Conservation (phyloP, 2,888 invertebrate genomes). For the Eubasilissa splendida region DNA sequence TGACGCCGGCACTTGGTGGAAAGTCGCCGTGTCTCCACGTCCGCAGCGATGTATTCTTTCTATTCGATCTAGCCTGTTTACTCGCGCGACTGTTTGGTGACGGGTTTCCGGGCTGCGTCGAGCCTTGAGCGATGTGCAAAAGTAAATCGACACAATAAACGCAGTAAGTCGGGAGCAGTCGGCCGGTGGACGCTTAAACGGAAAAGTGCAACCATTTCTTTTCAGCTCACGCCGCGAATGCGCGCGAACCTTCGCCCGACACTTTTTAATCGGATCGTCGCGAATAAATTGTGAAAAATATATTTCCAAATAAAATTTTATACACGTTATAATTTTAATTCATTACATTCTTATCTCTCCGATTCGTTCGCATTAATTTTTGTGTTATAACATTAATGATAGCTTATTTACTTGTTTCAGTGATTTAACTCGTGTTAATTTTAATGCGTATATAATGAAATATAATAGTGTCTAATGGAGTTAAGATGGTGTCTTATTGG, state of each 20-base stretch:
- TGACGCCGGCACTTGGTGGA: background rate
- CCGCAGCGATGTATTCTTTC: background rate
- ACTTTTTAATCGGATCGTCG: background rate
- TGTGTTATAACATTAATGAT: too few species aligned
- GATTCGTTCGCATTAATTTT: too few species aligned
- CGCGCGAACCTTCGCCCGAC: background rate
- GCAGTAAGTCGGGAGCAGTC: slow-evolving; percentile 23
- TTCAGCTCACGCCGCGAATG: background rate
- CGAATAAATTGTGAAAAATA: background rate
- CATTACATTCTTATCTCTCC: too few species aligned
- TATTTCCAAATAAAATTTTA: background rate
- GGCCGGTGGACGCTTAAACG: slow-evolving; percentile 11
- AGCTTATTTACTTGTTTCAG: too few species aligned
- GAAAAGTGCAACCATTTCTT: slow-evolving; percentile 15
- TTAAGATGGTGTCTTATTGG: slow-evolving; percentile 6
- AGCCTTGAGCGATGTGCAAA: slow-evolving; percentile 22
- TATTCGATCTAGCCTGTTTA: slow-evolving; percentile 8
- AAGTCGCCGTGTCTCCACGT: background rate
- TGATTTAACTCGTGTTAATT: background rate
- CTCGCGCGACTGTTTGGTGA: background rate
- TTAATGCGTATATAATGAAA: background rate
- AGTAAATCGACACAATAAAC: slow-evolving; percentile 19
- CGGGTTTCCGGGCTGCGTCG: background rate
- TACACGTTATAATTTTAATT: too few species aligned
- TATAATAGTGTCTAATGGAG: background rate